Evolutionary conservation across 2,113 vertebrate species (phyloP), one percentile per base, ranked within the genome.

Genomic region (Pavo muticus): DNA sequence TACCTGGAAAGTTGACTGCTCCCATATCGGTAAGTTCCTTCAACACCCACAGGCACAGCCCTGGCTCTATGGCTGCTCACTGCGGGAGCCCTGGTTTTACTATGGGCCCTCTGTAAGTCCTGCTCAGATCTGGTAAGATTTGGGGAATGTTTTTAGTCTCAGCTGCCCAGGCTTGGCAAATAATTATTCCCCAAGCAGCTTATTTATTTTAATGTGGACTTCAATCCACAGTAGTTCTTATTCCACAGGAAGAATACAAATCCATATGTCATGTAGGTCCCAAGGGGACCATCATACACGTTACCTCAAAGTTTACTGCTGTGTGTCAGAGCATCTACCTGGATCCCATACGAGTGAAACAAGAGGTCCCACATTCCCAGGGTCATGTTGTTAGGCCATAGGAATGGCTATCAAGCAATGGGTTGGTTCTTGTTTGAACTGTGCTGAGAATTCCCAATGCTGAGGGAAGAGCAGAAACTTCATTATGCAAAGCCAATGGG

Each of bases 21-120:
- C 12, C 35, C 24, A 18, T 45, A 3, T 0, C 14, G 50, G 50
- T 29, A 59, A 32, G 64, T 39, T 71, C 5, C 4, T 54, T 44
- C 37, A n/a, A 16, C 17, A 30, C 6, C 37, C 8, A 2, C 17
- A 32, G 40, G 80, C 47, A 73, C 29, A 29, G 45, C 60, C 21
- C 1, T 2, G 2, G 48, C 59, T 67, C 64, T 52, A 2, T 19
- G 30, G 40, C 63, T 50, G 63, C 63, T 63, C 5, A 0, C 71
- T n/a, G 3, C 68, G 16, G 32, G 48, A 47, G 3, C n/a, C 24
- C 37, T 54, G 35, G 0, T 20, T 93, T 86, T 88, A 32, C n/a
- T 12, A 74, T 23, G 9, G 2, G 2, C 39, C 45, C 11, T 23
- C 50, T 59, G 57, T 76, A 90, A 86, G 30, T 50, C 52, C 44